Percentiles rank a stretch among this genome's conserved stretches.
Evolutionary conservation across 2,113 vertebrate genomes (phyloP).

Genomic region (Myotis brandtii): DNA sequence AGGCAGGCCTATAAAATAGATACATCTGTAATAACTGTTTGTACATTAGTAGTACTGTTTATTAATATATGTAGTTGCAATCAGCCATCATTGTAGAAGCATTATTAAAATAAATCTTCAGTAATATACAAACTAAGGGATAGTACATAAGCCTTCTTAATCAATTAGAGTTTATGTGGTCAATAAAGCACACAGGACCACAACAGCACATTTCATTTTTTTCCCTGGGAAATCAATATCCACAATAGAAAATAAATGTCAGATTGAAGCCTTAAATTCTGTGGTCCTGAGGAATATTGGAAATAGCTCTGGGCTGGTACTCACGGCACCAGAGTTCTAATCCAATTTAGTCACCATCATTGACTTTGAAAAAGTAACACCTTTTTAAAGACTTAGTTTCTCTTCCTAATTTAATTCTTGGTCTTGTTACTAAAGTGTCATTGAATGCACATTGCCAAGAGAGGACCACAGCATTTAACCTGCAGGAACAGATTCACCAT

Average conservation of each 20-base stretch:
- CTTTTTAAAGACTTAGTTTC: slow-evolving; percentile 34
- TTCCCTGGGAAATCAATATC: slow-evolving; percentile 63
- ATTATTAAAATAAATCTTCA: slow-evolving; percentile 60
- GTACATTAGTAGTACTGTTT: slow-evolving; percentile 48
- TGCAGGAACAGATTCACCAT: background rate
- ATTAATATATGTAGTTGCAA: slow-evolving; percentile 64
- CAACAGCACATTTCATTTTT: slow-evolving; percentile 39
- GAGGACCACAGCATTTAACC: background rate
- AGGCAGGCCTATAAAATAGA: slow-evolving; percentile 48
- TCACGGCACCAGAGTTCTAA: background rate
- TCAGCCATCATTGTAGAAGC: slow-evolving; percentile 29
- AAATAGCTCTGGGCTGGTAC: background rate
- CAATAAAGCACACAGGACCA: slow-evolving; percentile 57
- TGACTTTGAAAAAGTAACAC: slow-evolving; percentile 27
- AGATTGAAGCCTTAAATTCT: slow-evolving; percentile 56
- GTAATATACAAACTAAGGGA: slow-evolving; percentile 53
- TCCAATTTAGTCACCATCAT: slow-evolving; percentile 17
- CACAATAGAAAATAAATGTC: slow-evolving; percentile 61
- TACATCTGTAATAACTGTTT: slow-evolving; percentile 54
- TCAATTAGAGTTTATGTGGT: slow-evolving; percentile 66
- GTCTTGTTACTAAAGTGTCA: slow-evolving; percentile 44
- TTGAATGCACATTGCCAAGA: slow-evolving; percentile 25
- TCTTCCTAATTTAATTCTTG: slow-evolving; percentile 50
- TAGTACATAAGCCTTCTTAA: slow-evolving; percentile 53
- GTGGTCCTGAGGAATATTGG: slow-evolving; percentile 1